phyloP scores from a whole-genome alignment of 2,888 invertebrate genomes.

The Penaeus monodon region DNA sequence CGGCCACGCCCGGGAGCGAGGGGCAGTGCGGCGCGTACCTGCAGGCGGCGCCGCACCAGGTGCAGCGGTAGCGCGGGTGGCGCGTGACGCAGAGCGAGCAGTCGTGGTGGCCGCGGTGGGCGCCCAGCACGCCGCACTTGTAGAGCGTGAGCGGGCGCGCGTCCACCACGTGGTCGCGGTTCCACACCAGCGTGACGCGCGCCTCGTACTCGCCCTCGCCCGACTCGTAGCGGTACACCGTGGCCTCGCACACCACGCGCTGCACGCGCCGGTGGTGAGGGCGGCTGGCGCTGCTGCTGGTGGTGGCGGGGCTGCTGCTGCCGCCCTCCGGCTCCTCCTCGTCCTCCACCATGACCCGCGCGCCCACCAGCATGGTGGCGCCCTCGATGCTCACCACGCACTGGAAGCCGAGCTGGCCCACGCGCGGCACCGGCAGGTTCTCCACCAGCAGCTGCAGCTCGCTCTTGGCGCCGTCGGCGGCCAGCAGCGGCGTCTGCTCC shows the following conservation, averaged over 20 bases:
- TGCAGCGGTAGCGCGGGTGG: constrained; percentile 87
- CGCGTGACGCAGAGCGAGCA: constrained; percentile 96
- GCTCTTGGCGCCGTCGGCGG: constrained; percentile 68
- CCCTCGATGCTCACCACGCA: constrained; percentile 81
- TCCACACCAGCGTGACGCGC: constrained; percentile 80
- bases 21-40: constrained; percentile 87
- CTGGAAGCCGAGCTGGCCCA: constrained; percentile 68
- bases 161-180: constrained; percentile 91
- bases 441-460: constrained; percentile 68
- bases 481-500: constrained; percentile 69
- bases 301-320: constrained; percentile 6
- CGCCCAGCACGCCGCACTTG: constrained; percentile 95
- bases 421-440: constrained; percentile 67
- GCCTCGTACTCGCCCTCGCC: constrained; percentile 81
- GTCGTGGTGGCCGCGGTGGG: constrained; percentile 92
- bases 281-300: constrained; percentile 18
- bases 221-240: constrained; percentile 87
- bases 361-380: constrained; percentile 89
- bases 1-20: constrained; percentile 79
- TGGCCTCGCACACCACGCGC: constrained; percentile 68
- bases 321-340: constrained; percentile 13
- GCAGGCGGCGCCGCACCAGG: constrained; percentile 94
- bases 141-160: constrained; percentile 91
- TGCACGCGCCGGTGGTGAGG: constrained; percentile 49
- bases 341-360: constrained; percentile 72